Conservation (phyloP, 2,113 vertebrate genomes). For the Romanogobio albipinnatus region DNA sequence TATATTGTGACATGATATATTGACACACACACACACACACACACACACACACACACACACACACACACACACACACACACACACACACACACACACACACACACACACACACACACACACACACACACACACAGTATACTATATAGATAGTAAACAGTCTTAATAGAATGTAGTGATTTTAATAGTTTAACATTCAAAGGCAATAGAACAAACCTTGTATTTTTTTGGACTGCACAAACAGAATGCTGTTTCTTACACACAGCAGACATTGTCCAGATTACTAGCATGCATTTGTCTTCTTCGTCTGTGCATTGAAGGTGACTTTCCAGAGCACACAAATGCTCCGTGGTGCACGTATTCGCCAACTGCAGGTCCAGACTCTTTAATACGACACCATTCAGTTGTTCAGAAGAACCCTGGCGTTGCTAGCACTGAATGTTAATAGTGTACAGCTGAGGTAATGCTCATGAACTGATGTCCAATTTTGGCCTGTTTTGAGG, state of each 20-base stretch:
- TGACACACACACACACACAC: no score
- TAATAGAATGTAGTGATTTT: no score
- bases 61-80: no score
- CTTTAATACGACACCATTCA: slow-evolving; percentile 17
- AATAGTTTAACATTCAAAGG: background rate
- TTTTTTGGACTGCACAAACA: background rate
- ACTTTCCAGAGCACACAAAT: slow-evolving; percentile 10
- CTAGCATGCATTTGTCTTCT: background rate
- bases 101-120: no score
- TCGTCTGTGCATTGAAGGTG: slow-evolving; percentile 17
- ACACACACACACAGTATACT: no score
- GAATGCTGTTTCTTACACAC: background rate
- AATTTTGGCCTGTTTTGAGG: background rate
- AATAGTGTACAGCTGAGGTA: background rate
- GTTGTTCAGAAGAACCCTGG: background rate
- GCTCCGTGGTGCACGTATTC: background rate
- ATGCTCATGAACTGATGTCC: background rate
- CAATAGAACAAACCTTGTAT: background rate
- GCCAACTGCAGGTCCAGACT: background rate
- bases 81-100: no score
- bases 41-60: no score
- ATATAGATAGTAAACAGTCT: background rate
- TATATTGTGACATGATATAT: no score
- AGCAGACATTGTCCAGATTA: background rate
- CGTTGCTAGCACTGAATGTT: slow-evolving; percentile 7